Conservation (phyloP, 2,888 invertebrate genomes). For the Drosophila stalkeri region DNA sequence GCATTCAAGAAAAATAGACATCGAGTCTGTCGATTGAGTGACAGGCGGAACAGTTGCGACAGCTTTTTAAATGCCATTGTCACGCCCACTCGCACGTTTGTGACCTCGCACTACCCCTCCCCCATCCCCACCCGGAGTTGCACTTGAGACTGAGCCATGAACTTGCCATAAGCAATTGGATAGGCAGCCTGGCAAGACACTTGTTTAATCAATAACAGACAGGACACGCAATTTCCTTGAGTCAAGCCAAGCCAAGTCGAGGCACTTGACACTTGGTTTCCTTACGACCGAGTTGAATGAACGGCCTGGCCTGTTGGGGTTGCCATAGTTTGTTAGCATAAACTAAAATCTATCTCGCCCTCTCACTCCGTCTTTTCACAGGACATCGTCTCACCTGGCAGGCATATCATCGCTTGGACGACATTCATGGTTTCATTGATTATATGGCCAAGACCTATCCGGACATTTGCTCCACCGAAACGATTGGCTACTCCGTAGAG, state of each 20-base stretch:
- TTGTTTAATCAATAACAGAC: conserved; percentile 73
- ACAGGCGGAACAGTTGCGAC: conserved; percentile 45
- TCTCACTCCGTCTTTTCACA: conserved; percentile 36
- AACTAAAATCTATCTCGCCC: background rate
- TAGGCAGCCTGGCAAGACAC: conserved; percentile 39
- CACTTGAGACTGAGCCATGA: conserved; percentile 29
- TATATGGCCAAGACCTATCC: conserved; percentile 90
- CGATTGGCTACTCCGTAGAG: conserved; percentile 91
- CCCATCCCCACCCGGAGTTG: background rate
- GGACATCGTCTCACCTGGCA: conserved; percentile 90
- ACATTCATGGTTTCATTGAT: conserved; percentile 90
- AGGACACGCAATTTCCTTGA: conserved; percentile 62
- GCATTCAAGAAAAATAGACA: conserved; percentile 30
- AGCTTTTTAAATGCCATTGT: conserved; percentile 39
- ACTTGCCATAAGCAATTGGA: background rate
- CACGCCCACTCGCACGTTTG: conserved; percentile 3
- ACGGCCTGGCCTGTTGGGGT: conserved; percentile 32
- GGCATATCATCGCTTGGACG: conserved; percentile 90
- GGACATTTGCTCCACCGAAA: conserved; percentile 89
- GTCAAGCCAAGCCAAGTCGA: conserved; percentile 2
- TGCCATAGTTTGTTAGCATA: conserved; percentile 42
- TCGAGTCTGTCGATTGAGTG: conserved; percentile 37
- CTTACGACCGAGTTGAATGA: conserved; percentile 51
- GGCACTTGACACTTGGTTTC: conserved; percentile 53
- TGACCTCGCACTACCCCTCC: background rate